Percentiles rank a stretch among this genome's conserved stretches.
Conservation (phyloP, 2,888 invertebrate species). For the Drosophila macrospina region DNA sequence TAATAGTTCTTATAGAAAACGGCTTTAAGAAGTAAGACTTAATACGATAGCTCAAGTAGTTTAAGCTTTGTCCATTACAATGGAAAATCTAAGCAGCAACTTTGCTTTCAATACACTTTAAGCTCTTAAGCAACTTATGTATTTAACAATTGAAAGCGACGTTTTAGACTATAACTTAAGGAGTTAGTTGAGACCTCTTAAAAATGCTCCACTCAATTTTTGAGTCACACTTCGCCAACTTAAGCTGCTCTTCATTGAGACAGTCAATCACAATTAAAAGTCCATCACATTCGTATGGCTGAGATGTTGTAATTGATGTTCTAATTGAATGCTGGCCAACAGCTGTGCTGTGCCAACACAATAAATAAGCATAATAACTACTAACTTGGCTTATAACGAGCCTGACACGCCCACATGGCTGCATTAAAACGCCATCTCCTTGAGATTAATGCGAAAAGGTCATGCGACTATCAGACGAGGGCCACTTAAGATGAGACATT, state of each 20-base stretch:
- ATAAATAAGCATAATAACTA: slow-evolving; percentile 74
- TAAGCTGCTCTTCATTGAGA: not conserved
- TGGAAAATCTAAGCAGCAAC: too few relatives aligned
- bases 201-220: too few relatives aligned
- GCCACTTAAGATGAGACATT: slow-evolving; percentile 56
- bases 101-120: too few relatives aligned
- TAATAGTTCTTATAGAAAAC: too few relatives aligned
- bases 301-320: slow-evolving; percentile 60
- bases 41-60: too few relatives aligned
- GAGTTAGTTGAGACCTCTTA: too few relatives aligned
- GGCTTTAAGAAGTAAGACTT: too few relatives aligned
- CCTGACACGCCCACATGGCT: slow-evolving; percentile 54
- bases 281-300: slow-evolving; percentile 29
- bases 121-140: too few relatives aligned
- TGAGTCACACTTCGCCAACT: too few relatives aligned
- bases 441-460: slow-evolving; percentile 76
- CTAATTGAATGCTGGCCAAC: slow-evolving; percentile 63
- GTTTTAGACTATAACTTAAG: too few relatives aligned
- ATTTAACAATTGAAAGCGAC: too few relatives aligned
- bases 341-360: slow-evolving; percentile 51
- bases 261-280: slow-evolving; percentile 37
- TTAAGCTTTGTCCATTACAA: too few relatives aligned
- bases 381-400: slow-evolving; percentile 66
- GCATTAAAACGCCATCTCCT: slow-evolving; percentile 76
- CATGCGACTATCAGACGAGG: slow-evolving; percentile 58